Conservation (phyloP, 2,113 vertebrate species). For the Alligator mississippiensis region DNA sequence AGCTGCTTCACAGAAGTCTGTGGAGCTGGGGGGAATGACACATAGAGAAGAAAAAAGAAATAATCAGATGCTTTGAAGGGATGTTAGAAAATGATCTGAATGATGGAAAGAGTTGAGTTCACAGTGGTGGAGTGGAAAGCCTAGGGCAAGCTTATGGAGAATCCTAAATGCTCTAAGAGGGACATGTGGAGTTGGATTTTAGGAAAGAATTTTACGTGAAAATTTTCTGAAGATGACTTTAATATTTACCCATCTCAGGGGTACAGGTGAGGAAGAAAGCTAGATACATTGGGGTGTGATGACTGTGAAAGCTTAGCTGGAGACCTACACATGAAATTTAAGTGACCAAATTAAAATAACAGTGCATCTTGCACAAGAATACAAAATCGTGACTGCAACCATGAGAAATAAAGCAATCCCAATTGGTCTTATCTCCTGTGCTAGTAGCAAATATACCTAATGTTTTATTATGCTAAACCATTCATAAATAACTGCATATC, state of each 20-base stretch:
- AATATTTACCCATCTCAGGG: neutral
- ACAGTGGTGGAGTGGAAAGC: neutral
- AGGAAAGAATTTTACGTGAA: neutral
- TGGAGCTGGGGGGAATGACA: neutral
- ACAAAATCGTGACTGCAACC: too few species aligned
- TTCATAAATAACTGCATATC: too few species aligned
- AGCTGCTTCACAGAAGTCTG: neutral
- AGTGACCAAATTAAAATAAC: too few species aligned
- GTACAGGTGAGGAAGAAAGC: neutral
- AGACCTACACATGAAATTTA: too few species aligned
- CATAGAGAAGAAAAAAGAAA: neutral
- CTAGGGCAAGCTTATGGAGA: neutral
- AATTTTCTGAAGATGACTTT: neutral
- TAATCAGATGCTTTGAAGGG: neutral
- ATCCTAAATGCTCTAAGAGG: neutral
- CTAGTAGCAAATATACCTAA: too few species aligned
- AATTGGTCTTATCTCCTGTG: too few species aligned
- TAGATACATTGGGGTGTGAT: neutral
- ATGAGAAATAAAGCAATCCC: too few species aligned
- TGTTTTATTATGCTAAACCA: too few species aligned
- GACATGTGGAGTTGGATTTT: neutral
- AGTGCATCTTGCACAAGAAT: too few species aligned
- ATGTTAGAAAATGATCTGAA: neutral
- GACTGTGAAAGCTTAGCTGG: too few species aligned
- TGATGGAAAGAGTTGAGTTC: neutral